phyloP scores from a whole-genome alignment of 2,797 vertebrate species.

The Uromys caudimaculatus region DNA sequence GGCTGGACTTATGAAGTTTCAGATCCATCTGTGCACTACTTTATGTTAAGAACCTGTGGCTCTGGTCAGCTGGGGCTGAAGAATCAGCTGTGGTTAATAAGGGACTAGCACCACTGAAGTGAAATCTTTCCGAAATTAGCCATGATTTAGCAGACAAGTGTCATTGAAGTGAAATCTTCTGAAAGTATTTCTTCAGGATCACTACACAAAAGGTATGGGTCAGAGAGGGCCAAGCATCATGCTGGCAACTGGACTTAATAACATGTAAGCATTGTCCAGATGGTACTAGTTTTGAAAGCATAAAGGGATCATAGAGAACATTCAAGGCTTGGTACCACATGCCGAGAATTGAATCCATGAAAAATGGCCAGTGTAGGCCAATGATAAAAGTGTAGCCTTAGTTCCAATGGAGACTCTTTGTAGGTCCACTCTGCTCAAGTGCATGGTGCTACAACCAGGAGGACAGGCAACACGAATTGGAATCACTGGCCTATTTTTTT shows the following conservation, averaged over 20 bases:
- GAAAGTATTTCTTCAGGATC: neutral
- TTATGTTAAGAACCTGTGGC: neutral
- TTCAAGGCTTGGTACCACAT: neutral
- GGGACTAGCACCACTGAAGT: neutral
- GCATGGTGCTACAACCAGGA: neutral
- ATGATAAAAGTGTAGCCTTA: neutral
- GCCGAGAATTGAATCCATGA: neutral
- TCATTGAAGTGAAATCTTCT: neutral
- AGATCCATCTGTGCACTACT: neutral
- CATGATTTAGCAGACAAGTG: neutral
- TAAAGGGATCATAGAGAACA: neutral
- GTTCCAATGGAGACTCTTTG: too few species aligned
- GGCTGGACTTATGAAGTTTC: neutral
- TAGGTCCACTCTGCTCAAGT: neutral
- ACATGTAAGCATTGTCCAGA: neutral
- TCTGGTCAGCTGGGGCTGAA: neutral
- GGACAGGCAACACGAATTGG: neutral
- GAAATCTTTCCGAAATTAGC: neutral
- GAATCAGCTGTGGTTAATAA: neutral
- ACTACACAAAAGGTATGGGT: neutral
- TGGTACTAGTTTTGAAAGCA: neutral
- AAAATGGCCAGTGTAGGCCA: neutral
- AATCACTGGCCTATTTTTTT: neutral
- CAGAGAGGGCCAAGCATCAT: neutral
- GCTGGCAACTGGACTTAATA: too few species aligned